Evolutionary conservation across 1,140 invertebrate species (phyloP).

Genomic region (Aphelinus atriplicis): DNA sequence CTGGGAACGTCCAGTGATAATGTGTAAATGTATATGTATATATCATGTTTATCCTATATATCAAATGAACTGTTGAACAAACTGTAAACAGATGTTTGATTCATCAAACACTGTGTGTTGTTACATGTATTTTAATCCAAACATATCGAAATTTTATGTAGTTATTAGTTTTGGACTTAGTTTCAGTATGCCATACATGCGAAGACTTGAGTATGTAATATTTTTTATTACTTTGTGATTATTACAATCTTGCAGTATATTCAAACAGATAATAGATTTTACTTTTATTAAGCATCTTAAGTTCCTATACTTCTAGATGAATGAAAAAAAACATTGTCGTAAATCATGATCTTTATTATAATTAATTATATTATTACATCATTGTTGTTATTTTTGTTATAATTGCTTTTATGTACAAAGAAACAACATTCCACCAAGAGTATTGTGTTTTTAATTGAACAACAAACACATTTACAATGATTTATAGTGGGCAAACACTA

Average conservation of each 20-base stretch:
- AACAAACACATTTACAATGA: slow-evolving; percentile 34
- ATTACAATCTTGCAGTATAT: slow-evolving; percentile 26
- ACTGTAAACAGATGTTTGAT: neutral
- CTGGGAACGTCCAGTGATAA: slow-evolving; percentile 16
- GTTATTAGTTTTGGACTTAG: slow-evolving; percentile 27
- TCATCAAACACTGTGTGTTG: slow-evolving; percentile 21
- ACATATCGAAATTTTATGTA: slow-evolving; percentile 27
- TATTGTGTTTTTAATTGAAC: slow-evolving; percentile 39
- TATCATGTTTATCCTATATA: too few relatives aligned
- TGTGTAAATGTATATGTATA: slow-evolving; percentile 21
- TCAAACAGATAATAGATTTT: slow-evolving; percentile 24
- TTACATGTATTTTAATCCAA: slow-evolving; percentile 32
- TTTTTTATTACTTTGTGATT: neutral
- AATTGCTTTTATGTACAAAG: slow-evolving; percentile 42
- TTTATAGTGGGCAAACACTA: slow-evolving; percentile 28
- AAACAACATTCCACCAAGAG: slow-evolving; percentile 42
- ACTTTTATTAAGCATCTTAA: slow-evolving; percentile 27
- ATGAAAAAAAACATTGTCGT: slow-evolving; percentile 32
- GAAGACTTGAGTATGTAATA: slow-evolving; percentile 26
- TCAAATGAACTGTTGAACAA: too few relatives aligned
- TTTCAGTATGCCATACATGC: slow-evolving; percentile 25
- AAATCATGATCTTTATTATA: slow-evolving; percentile 36
- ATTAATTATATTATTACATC: slow-evolving; percentile 30
- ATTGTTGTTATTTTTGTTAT: slow-evolving; percentile 37
- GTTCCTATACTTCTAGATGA: slow-evolving; percentile 30